Base-by-base conservation (phyloP, 2,113 vertebrate genomes). In the Anas platyrhynchos region DNA sequence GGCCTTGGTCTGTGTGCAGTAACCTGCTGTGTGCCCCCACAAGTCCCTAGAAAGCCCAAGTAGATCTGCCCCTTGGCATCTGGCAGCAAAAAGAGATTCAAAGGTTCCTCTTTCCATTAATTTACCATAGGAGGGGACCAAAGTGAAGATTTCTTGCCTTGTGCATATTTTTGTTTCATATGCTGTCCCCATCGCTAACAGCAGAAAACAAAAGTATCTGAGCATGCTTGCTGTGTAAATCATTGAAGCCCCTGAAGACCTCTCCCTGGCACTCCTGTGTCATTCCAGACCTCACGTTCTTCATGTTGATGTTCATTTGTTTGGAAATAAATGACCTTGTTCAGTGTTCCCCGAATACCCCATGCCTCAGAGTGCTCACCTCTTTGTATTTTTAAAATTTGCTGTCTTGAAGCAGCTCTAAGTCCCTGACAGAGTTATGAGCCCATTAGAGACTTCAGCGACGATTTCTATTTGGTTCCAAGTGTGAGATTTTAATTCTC, bases 251-350 rank as follows among this genome's bases (percentile, higher is more conserved):
- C 21, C 25, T 2, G 20, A 2, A 0, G 8, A 3, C 16, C 2
- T 62, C 48, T 54, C 18, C 0, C 54, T 23, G 52, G 36, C 32
- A 27, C 32, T 34, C 7, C 31, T 6, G 11, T 13, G 0, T 36
- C 43, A 20, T 31, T 38, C 32, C 61, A 71, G 81, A 58, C 3
- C 27, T 46, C 18, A 0, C 0, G 0, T 18, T 65, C 27, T 18
- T 4, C 3, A 0, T 6, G 6, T 32, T 32, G 36, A 15, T 72
- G 15, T 50, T 41, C n/a, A n/a, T 65, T 61, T 63, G 55, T 79
- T 67, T 7, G 32, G 46, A 43, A 58, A 67, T 34, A 23, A 67
- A 41, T 13, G 0, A 5, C 7, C 32, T 11, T 6, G 15, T 17
- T 71, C 32, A 14, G 32, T 3, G 2, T 75, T 34, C 52, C 2